phyloP scores from a whole-genome alignment of 2,113 vertebrate genomes.

The Monopterus albus region DNA sequence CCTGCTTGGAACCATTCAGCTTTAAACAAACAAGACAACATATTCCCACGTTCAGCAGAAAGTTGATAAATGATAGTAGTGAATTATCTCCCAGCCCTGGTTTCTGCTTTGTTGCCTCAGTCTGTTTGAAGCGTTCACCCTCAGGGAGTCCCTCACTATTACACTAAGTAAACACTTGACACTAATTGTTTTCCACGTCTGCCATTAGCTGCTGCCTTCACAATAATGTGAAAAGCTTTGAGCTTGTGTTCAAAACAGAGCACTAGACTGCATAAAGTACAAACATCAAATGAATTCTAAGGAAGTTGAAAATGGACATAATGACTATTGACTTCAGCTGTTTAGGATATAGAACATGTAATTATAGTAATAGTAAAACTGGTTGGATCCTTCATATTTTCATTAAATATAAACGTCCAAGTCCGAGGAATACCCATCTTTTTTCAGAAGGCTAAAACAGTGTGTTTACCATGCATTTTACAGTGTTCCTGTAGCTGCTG shows the following conservation, averaged over 20 bases:
- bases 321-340: neutral
- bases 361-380: neutral
- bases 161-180: conserved; percentile 72
- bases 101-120: conserved; percentile 31
- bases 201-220: conserved; percentile 65
- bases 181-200: conserved; percentile 77
- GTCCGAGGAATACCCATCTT: conserved; percentile 3
- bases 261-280: neutral
- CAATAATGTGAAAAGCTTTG: conserved; percentile 43
- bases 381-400: neutral
- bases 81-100: conserved; percentile 15
- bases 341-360: neutral
- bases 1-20: neutral
- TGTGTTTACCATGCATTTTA: conserved; percentile 45
- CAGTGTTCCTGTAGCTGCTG: neutral
- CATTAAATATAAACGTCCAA: neutral
- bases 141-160: conserved; percentile 61
- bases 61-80: neutral
- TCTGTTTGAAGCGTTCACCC: conserved; percentile 52
- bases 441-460: conserved; percentile 20
- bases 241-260: conserved; percentile 56
- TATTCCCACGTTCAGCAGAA: neutral
- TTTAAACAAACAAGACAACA: neutral
- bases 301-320: neutral
- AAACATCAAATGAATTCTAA: neutral